Evolutionary conservation across 1,140 invertebrate species (phyloP), one percentile per base, ranked within the genome.

Genomic region (Sminthurides bifidus): DNA sequence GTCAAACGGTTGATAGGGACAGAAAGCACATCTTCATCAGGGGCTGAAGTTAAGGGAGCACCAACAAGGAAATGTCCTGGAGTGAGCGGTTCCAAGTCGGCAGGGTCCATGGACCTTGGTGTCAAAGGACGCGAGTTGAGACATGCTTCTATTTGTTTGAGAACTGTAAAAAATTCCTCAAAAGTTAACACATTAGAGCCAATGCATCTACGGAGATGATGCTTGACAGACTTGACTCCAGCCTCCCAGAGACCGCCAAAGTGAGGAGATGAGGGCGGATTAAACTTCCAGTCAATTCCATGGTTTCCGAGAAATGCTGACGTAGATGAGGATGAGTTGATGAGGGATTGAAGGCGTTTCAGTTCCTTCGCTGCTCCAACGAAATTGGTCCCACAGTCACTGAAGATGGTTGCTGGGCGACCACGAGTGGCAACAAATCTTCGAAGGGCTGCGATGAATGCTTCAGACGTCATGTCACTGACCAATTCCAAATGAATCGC

Each of bases 331-430:
- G n/a, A n/a, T n/a, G n/a, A n/a, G n/a, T n/a, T n/a, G n/a, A n/a
- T n/a, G n/a, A n/a, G n/a, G n/a, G n/a, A n/a, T n/a, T 48, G 12
- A 40, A 59, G 40, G 2, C 1, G 27, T n/a, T 31, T 3, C 24
- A 61, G 19, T 41, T 66, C 63, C 31, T 61, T 62, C n/a, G 59
- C 53, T 15, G 68, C 66, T 10, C 67, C 64, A n/a, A 66, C 55
- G 19, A 71, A 70, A 33, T 67, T 68, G 15, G 61, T 68, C 0
- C 66, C 69, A 49, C 68, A 66, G 53, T 73, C 69, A 8, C 63
- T 66, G 40, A 58, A 68, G 6, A 71, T 15, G n/a, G 63, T 45
- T 3, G 41, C 45, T 37, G 63, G 63, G 2, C 54, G 23, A 19
- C 56, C 62, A 17, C 59, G 40, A 38, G 46, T 3, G 2, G 43